Base-by-base conservation (phyloP, 2,797 vertebrate species). In the Aplochiton taeniatus region DNA sequence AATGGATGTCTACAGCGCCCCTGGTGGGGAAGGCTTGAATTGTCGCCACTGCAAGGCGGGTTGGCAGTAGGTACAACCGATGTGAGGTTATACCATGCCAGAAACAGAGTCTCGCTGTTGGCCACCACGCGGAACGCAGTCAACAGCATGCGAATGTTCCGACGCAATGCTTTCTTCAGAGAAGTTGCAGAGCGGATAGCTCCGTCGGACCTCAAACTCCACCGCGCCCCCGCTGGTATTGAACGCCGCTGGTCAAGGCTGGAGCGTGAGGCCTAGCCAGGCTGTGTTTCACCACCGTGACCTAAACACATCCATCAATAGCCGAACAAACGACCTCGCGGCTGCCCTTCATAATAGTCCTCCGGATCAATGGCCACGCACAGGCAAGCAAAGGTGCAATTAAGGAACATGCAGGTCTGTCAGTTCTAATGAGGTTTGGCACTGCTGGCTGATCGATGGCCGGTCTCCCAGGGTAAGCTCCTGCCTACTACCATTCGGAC, bases 401-500 rank as follows among this genome's bases (percentile, higher is more conserved):
- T 63, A 70, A 61, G 74, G 63, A 69, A 72, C 68, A 69, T 0
- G 4, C 48, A 16, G 60, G 48, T 70, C 68, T 61, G 70, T 74
- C 77, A 58, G 8, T 48, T 73, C 54, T 67, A 61, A 65, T 65
- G 58, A 69, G 41, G 53, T 65, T 49, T 55, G 31, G 65, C 61
- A 63, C 67, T 65, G 49, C 59, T 66, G 41, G 4, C n/a, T 66
- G 73, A 81, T 80, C 61, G 43, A 81, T 78, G 71, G 19, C 12
- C 11, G 4, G 20, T 66, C 65, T 9, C 1, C n/a, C 19, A 66
- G 8, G 59, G 12, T n/a, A n/a, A 46, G 45, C 14, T 55, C 0
- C 4, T 16, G 57, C 53, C n/a, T 9, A 31, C 31, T 3, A 31
- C 31, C 2, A 6, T 31, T 31, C 31, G 31, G 31, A 31, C 51